These are phyloP conservation scores for Syngnathoides biaculeatus DNA, from an alignment of 2,113 vertebrate genomes.

Conservation along the genomic window DNA sequence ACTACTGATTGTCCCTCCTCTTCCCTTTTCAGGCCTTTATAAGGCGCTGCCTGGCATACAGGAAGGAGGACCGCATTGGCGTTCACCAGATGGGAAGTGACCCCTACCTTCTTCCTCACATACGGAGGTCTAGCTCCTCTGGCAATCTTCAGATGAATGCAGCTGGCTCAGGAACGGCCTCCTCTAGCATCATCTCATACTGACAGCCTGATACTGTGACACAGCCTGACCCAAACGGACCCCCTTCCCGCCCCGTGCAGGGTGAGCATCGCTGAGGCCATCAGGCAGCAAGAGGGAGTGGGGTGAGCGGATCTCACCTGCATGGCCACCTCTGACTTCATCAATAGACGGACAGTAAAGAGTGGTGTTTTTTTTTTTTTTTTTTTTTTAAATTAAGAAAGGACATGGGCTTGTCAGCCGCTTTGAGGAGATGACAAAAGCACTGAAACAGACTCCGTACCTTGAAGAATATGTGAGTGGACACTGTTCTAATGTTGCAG, in stretches of 20 bases:
- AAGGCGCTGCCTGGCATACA: conserved; percentile 94
- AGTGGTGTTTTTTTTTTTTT: conserved; percentile 9
- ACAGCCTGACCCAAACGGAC: conserved; percentile 62
- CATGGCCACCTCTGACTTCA: conserved; percentile 37
- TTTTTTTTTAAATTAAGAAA: conserved; percentile 20
- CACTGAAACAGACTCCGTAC: conserved; percentile 70
- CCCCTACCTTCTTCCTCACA: conserved; percentile 95
- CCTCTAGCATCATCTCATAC: conserved; percentile 90
- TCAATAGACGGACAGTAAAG: conserved; percentile 32
- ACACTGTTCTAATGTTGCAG: conserved; percentile 47
- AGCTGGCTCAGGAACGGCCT: conserved; percentile 80
- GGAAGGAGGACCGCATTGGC: conserved; percentile 95
- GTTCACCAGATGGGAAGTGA: conserved; percentile 96
- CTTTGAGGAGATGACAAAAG: conserved; percentile 52
- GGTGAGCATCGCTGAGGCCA: conserved; percentile 11
- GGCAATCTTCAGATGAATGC: conserved; percentile 92
- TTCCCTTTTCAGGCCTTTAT: conserved; percentile 84
- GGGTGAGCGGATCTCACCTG: conserved; percentile 18
- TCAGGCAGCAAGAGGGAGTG: conserved; percentile 31
- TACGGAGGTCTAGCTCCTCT: conserved; percentile 97
- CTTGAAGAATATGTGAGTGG: conserved; percentile 70
- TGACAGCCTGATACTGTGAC: conserved; percentile 72
- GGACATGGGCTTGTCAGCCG: conserved; percentile 50
- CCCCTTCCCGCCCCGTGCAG: too few relatives aligned
- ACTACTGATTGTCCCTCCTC: not conserved